Evolutionary conservation across 2,797 vertebrate genomes (phyloP).

Genomic region (Hirundo rustica): DNA sequence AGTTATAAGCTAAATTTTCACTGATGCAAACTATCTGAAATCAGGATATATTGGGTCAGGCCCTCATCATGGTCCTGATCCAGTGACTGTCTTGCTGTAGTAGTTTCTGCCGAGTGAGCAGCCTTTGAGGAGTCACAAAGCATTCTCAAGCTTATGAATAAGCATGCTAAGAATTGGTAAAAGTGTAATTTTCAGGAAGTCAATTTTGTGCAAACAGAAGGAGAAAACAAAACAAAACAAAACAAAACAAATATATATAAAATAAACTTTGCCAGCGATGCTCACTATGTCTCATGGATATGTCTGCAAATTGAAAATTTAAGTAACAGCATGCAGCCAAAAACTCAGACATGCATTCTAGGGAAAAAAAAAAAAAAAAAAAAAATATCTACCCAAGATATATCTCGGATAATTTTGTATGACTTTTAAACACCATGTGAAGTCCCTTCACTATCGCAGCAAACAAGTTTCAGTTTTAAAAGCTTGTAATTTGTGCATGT

Average conservation of each 20-base stretch:
- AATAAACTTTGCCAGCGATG: background rate
- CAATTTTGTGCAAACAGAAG: background rate
- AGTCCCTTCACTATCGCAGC: background rate
- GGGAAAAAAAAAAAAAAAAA: background rate
- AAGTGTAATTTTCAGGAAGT: background rate
- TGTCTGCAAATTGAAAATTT: background rate
- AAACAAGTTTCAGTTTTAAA: background rate
- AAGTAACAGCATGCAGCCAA: background rate
- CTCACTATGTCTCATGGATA: background rate
- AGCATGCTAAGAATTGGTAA: background rate
- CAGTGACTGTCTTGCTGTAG: background rate
- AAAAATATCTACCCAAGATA: background rate
- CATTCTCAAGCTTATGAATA: background rate
- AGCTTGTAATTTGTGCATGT: background rate
- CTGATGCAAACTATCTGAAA: background rate
- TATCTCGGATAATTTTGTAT: background rate
- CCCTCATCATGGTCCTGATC: fast-evolving
- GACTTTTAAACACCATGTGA: background rate
- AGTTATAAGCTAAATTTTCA: background rate
- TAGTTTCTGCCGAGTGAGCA: background rate
- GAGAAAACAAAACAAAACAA: background rate
- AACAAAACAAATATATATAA: background rate
- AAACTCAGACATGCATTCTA: background rate
- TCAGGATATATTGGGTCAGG: background rate
- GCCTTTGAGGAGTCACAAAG: background rate